Evolutionary conservation across 2,888 invertebrate genomes (phyloP).

Genomic region (Prosapia bicincta): DNA sequence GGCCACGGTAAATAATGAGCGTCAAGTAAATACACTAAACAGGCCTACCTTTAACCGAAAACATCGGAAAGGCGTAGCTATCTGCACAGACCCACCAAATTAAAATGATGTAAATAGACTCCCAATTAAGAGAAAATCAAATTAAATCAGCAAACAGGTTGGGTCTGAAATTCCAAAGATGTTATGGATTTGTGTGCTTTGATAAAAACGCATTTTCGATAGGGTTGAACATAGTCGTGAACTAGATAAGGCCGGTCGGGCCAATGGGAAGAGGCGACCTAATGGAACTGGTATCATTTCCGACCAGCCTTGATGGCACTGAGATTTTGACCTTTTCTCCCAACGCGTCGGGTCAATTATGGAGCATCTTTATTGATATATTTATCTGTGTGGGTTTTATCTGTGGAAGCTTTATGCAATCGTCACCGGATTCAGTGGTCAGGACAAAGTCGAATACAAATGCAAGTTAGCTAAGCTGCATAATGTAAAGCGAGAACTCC

Average conservation of each 20-base stretch:
- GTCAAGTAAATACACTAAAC: too few species aligned
- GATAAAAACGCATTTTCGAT: conserved; percentile 2
- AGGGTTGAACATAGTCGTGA: not conserved
- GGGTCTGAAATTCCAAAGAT: not conserved
- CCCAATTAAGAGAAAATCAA: not conserved
- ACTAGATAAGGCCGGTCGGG: not conserved
- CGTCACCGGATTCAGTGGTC: too few species aligned
- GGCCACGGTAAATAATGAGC: too few species aligned
- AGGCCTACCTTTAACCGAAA: too few species aligned
- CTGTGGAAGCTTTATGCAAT: not conserved
- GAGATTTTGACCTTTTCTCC: not conserved
- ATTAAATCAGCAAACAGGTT: not conserved
- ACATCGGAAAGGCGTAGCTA: too few species aligned
- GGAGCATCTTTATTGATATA: not conserved
- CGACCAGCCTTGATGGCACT: not conserved
- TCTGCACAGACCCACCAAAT: too few species aligned
- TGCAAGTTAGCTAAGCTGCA: too few species aligned
- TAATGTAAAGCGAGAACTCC: too few species aligned
- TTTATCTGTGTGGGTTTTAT: not conserved
- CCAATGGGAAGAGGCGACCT: not conserved
- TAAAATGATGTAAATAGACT: not conserved
- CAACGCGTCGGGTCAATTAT: not conserved
- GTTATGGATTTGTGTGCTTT: not conserved
- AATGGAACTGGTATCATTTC: conserved; percentile 26
- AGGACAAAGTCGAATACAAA: too few species aligned